Base-by-base conservation (phyloP, 2,888 invertebrate genomes). In the Automeris io region DNA sequence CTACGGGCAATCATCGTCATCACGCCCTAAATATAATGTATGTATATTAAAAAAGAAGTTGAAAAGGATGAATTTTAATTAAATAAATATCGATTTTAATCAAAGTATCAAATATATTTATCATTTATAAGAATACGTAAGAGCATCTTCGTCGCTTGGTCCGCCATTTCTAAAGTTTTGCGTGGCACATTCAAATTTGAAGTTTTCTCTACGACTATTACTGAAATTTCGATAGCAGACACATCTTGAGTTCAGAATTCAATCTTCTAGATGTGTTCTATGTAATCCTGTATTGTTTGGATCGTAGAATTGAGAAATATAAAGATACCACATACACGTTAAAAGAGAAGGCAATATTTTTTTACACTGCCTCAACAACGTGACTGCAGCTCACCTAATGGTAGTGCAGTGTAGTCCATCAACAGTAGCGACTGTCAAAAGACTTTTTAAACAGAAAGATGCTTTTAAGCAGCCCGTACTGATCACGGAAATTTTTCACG, bases 171-270 rank as follows among this genome's bases (percentile, higher is more conserved):
- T 61, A 54, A 72, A 74, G 58, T 72, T 70, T 59, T 57, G 52
- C 61, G 66, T 67, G 64, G 66, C 61, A 70, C 66, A 69, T 75
- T 75, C 68, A 69, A 72, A 74, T 73, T 68, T 65, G 58, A 69
- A 74, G 58, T 73, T 72, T 70, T 61, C 61, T 54, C 49, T 54
- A 44, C 49, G 54, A 54, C 59, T 56, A 61, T 62, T 59, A 58
- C 49, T 47, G 51, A 57, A 57, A 57, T 53, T 11, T 47, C 46
- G 55, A 56, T 53, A 49, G 45, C 39, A 49, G 46, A 29, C 25
- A 46, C 49, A 51, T 57, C 58, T 58, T 62, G 46, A 52, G 57
- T 67, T 63, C 58, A 43, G 47, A 61, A 63, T 66, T 63, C 55
- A 46, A 66, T 61, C 19, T 59, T 54, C 59, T 52, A 34, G 41